phyloP scores from a whole-genome alignment of 2,113 vertebrate genomes.

The Thymallus thymallus region DNA sequence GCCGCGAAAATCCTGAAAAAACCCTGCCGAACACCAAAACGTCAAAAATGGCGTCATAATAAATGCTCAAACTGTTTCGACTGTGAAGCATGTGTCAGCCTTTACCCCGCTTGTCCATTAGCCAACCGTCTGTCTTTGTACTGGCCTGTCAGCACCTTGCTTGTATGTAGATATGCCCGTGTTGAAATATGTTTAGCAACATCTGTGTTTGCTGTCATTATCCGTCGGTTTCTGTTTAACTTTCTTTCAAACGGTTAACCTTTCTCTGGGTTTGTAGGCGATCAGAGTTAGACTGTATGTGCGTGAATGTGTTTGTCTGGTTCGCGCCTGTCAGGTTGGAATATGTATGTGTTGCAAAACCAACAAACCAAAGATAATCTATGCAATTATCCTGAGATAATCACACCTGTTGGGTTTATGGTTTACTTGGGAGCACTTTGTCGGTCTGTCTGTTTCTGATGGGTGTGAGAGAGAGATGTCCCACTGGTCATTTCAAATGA shows the following conservation, averaged over 20 bases:
- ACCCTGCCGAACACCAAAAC: slow-evolving; percentile 7
- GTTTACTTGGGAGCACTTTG: neutral
- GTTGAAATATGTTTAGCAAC: slow-evolving; percentile 24
- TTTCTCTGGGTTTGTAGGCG: slow-evolving; percentile 10
- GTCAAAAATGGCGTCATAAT: no score
- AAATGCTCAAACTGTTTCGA: no score
- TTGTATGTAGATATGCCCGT: slow-evolving; percentile 10
- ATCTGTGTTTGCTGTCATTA: slow-evolving; percentile 32
- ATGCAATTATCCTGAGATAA: slow-evolving; percentile 13
- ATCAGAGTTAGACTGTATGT: neutral
- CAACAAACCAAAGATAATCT: slow-evolving; percentile 9
- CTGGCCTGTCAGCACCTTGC: slow-evolving; percentile 20
- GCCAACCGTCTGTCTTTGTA: slow-evolving; percentile 13
- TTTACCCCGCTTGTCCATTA: slow-evolving; percentile 5
- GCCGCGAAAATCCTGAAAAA: slow-evolving; percentile 5
- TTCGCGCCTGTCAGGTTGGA: slow-evolving; percentile 4
- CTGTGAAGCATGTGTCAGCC: neutral
- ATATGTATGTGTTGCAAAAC: neutral
- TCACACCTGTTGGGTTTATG: neutral
- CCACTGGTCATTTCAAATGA: neutral
- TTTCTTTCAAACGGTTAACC: slow-evolving; percentile 19
- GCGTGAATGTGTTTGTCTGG: slow-evolving; percentile 4
- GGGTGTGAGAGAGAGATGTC: neutral
- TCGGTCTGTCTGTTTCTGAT: slow-evolving; percentile 8
- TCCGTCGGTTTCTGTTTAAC: slow-evolving; percentile 17